Evolutionary conservation across 2,888 invertebrate species (phyloP).

Genomic region (Nipponacmea schrenckii): DNA sequence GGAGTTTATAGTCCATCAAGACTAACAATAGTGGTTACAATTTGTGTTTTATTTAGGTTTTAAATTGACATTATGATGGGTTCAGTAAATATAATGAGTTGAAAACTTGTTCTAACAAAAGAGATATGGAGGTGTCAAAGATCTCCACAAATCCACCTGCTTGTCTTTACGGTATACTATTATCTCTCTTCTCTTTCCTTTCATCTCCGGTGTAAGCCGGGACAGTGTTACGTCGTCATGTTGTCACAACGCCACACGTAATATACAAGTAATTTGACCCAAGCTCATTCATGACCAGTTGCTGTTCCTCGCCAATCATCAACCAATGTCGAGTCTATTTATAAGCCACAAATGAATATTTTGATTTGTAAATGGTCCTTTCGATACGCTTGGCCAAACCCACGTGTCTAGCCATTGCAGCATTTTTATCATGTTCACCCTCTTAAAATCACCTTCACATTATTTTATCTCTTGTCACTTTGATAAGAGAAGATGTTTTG

Average conservation of each 20-base stretch:
- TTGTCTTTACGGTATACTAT: slow-evolving; percentile 4
- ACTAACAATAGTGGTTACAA: no score
- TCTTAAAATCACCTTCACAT: slow-evolving; percentile 6
- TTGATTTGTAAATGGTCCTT: slow-evolving; percentile 9
- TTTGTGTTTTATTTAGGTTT: no score
- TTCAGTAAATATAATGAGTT: no score
- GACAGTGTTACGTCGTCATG: neutral
- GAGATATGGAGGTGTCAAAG: slow-evolving; percentile 1
- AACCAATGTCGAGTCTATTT: neutral
- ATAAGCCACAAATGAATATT: slow-evolving; percentile 1
- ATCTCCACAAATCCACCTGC: neutral
- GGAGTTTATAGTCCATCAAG: no score
- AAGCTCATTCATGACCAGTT: slow-evolving; percentile 3
- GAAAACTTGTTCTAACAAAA: no score
- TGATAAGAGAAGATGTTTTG: neutral
- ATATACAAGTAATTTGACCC: slow-evolving; percentile 7
- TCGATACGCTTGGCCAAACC: neutral
- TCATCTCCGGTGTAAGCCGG: neutral
- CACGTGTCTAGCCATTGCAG: neutral
- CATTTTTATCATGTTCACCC: neutral
- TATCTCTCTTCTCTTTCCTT: neutral
- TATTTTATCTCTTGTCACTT: neutral
- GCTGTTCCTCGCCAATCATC: neutral
- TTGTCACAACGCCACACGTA: slow-evolving; percentile 2
- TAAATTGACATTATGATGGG: no score